Base-by-base conservation (phyloP, 1,140 invertebrate genomes). In the Wasmannia auropunctata region DNA sequence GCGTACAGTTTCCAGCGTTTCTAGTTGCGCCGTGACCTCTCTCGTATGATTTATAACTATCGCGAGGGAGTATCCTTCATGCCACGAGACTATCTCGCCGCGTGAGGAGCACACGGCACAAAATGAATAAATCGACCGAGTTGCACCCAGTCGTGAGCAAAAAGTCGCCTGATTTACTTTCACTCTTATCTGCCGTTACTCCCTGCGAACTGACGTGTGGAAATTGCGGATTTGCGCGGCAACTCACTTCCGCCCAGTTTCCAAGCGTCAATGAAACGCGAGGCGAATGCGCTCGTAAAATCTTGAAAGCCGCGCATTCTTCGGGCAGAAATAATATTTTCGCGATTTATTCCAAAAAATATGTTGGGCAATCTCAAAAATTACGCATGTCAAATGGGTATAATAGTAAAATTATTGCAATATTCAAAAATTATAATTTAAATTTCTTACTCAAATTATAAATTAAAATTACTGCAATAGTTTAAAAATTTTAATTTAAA, bases 101-200 rank as follows among this genome's bases (percentile, higher is more conserved):
- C 16, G 22, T 14, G 28, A 25, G 51, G 10, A 56, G 37, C 19
- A 34, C 10, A 11, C 62, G 60, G 63, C 6, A 37, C 19, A 37
- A 81, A 70, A 72, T 43, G 40, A 58, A 72, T 34, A 43, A 74
- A 83, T 34, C 67, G 51, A 31, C 67, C 51, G n/a, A 22, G 51
- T 83, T n/a, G 65, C 79, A 58, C 69, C 34, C 25, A n/a, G 34
- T 51, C 49, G 77, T 19, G 37, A 60, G 51, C 49, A 74, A 83
- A 83, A 83, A 74, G 79, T 58, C 65, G 4, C 22, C 54, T 70
- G 51, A 49, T 80, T 80, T 80, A 60, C 79, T 83, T 83, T 83
- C 67, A 74, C 79, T 83, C 79, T 83, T 74, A 81, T 81, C 65
- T 72, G 65, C 65, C 79, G 79, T 81, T 81, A 81, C 49, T 80